phyloP scores from a whole-genome alignment of 2,888 invertebrate species.

The Spodoptera littoralis region DNA sequence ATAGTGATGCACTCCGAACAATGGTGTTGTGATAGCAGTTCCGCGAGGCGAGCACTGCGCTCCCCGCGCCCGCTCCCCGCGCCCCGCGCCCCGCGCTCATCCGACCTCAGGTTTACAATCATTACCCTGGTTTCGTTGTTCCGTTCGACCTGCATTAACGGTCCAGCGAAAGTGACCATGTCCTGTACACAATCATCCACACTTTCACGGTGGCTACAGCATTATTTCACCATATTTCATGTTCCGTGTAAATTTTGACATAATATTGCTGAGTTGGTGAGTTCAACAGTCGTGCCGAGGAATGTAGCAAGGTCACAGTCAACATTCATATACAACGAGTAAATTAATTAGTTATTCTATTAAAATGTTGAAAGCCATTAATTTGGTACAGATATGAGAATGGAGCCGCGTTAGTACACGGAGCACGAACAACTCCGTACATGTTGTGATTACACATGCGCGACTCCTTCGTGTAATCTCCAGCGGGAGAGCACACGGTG shows the following conservation, averaged over 20 bases:
- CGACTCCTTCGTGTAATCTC: not conserved
- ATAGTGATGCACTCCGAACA: constrained; percentile 17
- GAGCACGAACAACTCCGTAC: not conserved
- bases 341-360: too few species aligned
- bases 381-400: too few species aligned
- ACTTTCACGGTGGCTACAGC: constrained; percentile 22
- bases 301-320: too few species aligned
- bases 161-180: constrained; percentile 33
- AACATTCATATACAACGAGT: too few species aligned
- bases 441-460: constrained; percentile 6
- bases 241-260: too few species aligned
- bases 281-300: too few species aligned
- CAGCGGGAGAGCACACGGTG: too few species aligned
- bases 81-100: constrained; percentile 1
- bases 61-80: constrained; percentile 5
- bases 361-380: too few species aligned
- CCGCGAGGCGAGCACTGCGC: constrained; percentile 4
- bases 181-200: constrained; percentile 20
- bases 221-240: not conserved
- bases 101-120: constrained; percentile 11
- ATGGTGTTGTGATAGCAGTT: constrained; percentile 41
- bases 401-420: too few species aligned
- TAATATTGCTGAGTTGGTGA: too few species aligned
- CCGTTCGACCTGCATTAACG: constrained; percentile 26
- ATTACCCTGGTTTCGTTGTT: constrained; percentile 32